Base-by-base conservation (phyloP, 2,888 invertebrate genomes). In the Mesodorylaimus sp. region DNA sequence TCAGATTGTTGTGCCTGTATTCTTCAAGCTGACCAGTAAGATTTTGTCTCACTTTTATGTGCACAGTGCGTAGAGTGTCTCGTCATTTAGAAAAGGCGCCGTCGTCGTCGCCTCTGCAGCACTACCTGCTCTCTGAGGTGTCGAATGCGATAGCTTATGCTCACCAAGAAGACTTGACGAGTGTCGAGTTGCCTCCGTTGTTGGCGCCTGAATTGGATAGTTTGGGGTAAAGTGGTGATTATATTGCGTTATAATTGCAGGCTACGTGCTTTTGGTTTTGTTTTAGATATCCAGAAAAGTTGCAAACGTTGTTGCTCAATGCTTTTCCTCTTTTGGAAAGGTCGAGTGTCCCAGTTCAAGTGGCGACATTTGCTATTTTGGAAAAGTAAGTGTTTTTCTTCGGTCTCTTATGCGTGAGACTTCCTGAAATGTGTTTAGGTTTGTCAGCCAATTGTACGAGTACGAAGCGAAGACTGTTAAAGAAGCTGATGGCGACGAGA, bases 1-100 rank as follows among this genome's bases (percentile, higher is more conserved):
- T 51, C 52, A 55, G 27, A 53, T 57, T 1, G 48, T 66, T n/a
- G 52, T 68, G 24, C 62, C 62, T 2, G 38, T 63, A 28, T 66
- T 60, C 32, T 7, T 32, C 16, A 32, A 32, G 16, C 16, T 32
- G 16, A 10, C 10, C 32, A 16, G 32, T 32, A 32, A 32, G 16
- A 16, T 7, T 32, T 32, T n/a, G n/a, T n/a, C n/a, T n/a, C n/a
- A n/a, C n/a, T n/a, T n/a, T n/a, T n/a, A n/a, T n/a, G n/a, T n/a
- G n/a, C n/a, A n/a, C n/a, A n/a, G n/a, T n/a, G n/a, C n/a, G n/a
- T n/a, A n/a, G n/a, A n/a, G n/a, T n/a, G n/a, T n/a, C n/a, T n/a
- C n/a, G n/a, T n/a, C n/a, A n/a, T n/a, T n/a, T n/a, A n/a, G n/a
- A n/a, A n/a, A n/a, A n/a, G n/a, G n/a, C n/a, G n/a, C n/a, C n/a